These are phyloP conservation scores for Mastigias papua DNA, from an alignment of 30 jellyfish, hydroid and myxozoan species.

Conservation along the genomic window DNA sequence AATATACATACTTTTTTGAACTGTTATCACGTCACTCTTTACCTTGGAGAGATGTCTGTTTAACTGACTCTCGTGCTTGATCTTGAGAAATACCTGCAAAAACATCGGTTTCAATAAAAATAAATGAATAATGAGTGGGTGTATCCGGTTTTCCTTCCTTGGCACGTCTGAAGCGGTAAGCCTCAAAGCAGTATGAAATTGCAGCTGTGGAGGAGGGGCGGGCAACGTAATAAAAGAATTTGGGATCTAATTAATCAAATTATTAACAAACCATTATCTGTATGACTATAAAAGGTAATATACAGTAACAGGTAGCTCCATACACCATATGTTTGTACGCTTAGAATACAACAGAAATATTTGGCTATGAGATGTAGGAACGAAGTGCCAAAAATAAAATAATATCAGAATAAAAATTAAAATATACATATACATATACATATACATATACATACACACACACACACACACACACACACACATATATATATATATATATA, in stretches of 20 bases:
- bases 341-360: too few species aligned
- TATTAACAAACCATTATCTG: too few species aligned
- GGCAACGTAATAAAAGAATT: not conserved
- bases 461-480: not conserved
- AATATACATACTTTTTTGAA: slow-evolving; percentile 76
- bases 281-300: too few species aligned
- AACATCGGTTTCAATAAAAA: not conserved
- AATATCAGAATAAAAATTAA: too few species aligned
- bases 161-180: not conserved
- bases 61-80: slow-evolving; percentile 65
- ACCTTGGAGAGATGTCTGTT: slow-evolving; percentile 36
- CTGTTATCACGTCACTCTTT: slow-evolving; percentile 57
- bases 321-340: too few species aligned
- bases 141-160: not conserved
- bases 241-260: not conserved
- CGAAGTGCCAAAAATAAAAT: not conserved
- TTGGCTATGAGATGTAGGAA: not conserved
- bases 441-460: not conserved
- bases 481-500: not conserved
- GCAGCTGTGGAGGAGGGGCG: not conserved
- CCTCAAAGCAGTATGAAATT: not conserved
- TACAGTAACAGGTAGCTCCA: too few species aligned
- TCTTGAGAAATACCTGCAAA: slow-evolving; percentile 80
- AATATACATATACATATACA: not conserved
- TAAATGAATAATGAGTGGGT: not conserved